Conservation (phyloP, 2,888 invertebrate genomes). For the Caenorhabditis wallacei region DNA sequence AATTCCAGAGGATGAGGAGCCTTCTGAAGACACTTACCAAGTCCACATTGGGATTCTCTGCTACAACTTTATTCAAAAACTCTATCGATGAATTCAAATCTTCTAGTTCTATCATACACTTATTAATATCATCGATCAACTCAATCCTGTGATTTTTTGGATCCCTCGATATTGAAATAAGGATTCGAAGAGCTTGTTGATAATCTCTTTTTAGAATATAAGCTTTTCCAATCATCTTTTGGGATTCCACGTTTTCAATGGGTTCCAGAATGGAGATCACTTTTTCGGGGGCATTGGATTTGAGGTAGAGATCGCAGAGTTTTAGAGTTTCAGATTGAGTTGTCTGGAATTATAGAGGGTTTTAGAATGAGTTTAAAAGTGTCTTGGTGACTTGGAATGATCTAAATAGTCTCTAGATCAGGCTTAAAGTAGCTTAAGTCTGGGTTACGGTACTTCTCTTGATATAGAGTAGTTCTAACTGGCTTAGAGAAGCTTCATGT, state of each 20-base stretch:
- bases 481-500: no score
- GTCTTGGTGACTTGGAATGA: not conserved
- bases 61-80: constrained; percentile 49
- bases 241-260: not conserved
- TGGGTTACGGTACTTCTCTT: no score
- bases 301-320: constrained; percentile 16
- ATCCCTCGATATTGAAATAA: constrained; percentile 50
- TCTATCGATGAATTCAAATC: constrained; percentile 56
- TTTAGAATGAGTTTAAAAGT: not conserved
- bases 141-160: constrained; percentile 29
- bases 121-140: constrained; percentile 44
- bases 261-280: not conserved
- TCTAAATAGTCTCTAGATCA: no score
- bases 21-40: constrained; percentile 24
- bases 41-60: constrained; percentile 20
- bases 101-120: constrained; percentile 44
- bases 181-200: constrained; percentile 21
- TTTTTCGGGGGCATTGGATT: constrained; percentile 9
- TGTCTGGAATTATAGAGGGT: not conserved
- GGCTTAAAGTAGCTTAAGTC: no score
- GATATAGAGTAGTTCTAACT: no score
- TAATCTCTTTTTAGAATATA: constrained; percentile 11
- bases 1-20: no score
- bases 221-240: not conserved
- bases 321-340: not conserved